phyloP scores from a whole-genome alignment of 2,797 vertebrate species.

The Fundulus diaphanus region DNA sequence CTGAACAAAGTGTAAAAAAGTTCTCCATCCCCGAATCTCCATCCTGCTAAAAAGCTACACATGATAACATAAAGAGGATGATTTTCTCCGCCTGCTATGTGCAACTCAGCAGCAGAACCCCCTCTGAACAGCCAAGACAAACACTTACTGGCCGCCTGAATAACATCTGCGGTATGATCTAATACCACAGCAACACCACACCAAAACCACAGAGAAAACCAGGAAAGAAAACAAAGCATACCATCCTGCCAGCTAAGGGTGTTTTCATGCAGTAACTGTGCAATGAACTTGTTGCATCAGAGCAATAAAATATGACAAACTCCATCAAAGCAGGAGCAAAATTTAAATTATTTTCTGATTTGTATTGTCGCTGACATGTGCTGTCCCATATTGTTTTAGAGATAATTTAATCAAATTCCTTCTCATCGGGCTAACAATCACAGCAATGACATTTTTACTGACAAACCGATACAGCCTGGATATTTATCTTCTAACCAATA shows the following conservation, averaged over 20 bases:
- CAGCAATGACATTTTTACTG: constrained; percentile 22
- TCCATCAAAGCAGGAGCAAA: background rate
- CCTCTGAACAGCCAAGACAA: constrained; percentile 50
- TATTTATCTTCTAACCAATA: constrained; percentile 41
- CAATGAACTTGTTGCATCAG: constrained; percentile 18
- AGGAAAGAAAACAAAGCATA: constrained; percentile 23
- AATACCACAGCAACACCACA: constrained; percentile 36
- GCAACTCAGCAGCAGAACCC: constrained; percentile 33
- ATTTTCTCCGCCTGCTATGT: constrained; percentile 49
- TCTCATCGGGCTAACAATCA: constrained; percentile 31
- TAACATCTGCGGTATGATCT: constrained; percentile 55
- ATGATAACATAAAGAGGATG: constrained; percentile 47
- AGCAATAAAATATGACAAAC: constrained; percentile 30
- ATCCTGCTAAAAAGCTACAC: constrained; percentile 28
- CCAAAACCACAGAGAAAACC: constrained; percentile 33
- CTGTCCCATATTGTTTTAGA: constrained; percentile 33
- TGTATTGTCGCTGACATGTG: constrained; percentile 17
- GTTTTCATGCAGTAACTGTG: constrained; percentile 15
- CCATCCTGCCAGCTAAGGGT: constrained; percentile 9
- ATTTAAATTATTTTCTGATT: background rate
- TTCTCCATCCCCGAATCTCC: constrained; percentile 35
- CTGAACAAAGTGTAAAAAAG: constrained; percentile 4
- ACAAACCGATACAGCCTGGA: constrained; percentile 30
- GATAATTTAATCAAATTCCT: constrained; percentile 23
- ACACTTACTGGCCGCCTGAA: constrained; percentile 45